Percentiles rank a stretch among this genome's conserved stretches.
These are phyloP conservation scores for Callitettix versicolor DNA, from an alignment of 1,140 invertebrate genomes.

Conservation along the genomic window DNA sequence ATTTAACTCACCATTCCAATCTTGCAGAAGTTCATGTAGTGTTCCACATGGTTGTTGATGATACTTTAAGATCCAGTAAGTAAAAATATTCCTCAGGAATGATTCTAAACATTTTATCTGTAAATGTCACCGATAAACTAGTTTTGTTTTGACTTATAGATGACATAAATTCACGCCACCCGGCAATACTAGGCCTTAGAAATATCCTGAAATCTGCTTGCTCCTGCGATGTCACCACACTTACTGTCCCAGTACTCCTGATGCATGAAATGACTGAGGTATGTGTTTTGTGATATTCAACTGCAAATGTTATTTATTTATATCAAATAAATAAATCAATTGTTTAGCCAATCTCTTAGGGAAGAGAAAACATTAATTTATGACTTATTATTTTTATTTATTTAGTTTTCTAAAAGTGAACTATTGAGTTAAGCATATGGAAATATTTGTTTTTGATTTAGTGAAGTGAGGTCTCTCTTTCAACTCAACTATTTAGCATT, in stretches of 20 bases:
- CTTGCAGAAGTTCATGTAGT: constrained; percentile 86
- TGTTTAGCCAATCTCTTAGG: constrained; percentile 5
- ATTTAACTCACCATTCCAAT: constrained; percentile 92
- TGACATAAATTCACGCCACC: constrained; percentile 92
- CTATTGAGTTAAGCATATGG: too few species aligned
- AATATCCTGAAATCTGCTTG: constrained; percentile 92
- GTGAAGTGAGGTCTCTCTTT: too few species aligned
- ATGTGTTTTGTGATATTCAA: too few species aligned
- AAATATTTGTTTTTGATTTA: too few species aligned
- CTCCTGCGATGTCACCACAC: constrained; percentile 81
- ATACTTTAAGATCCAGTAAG: constrained; percentile 49
- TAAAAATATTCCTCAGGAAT: background rate
- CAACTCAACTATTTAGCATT: too few species aligned
- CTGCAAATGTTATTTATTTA: too few species aligned
- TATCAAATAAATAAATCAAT: too few species aligned
- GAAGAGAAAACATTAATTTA: background rate
- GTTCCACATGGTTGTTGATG: constrained; percentile 86
- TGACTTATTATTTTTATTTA: background rate
- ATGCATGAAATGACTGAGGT: constrained; percentile 91
- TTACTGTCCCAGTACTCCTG: constrained; percentile 87
- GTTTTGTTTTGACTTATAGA: constrained; percentile 36
- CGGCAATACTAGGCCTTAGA: constrained; percentile 85
- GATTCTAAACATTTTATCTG: too few species aligned
- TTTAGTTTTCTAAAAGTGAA: too few species aligned
- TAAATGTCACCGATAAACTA: too few species aligned